Base-by-base conservation (phyloP, 1,140 invertebrate genomes). In the Yoshiicerus persimilis region DNA sequence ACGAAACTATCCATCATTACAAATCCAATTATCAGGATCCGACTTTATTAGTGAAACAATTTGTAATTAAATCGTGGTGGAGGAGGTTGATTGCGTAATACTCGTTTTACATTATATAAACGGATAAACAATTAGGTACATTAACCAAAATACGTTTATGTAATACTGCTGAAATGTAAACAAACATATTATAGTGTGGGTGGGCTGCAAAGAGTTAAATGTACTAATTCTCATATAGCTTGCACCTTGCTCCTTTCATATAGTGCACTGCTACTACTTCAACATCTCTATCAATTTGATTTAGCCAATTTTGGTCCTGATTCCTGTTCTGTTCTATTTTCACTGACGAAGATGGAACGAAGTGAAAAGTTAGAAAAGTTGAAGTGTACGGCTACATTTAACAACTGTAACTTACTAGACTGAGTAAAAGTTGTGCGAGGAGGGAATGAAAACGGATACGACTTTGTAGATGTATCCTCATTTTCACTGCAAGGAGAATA, bases 301-400 rank as follows among this genome's bases (percentile, higher is more conserved):
- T 80, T 80, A 23, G 32, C 75, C 75, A 80, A 36, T 80, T 80
- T 80, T 20, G 23, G 20, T 6, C 38, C 38, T 36, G 75, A 80
- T 80, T 80, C 32, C 32, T n/a, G 13, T 30, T 25, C n/a, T 25
- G 2, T 11, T 30, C 32, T 5, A 10, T 9, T 66, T 23, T 80
- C 9, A n/a, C 38, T 80, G 75, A 80, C 75, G 75, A 80, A 80
- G 75, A 80, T 80, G 75, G 75, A 80, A n/a, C 34, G 75, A n/a
- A 36, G n/a, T 36, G 75, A 38, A 80, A 80, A 80, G 75, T 80
- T 80, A 77, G 27, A 34, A 30, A 30, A 70, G 64, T 70, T 25
- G 25, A 66, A 66, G 64, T 25, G 11, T 16, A 56, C 47, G 47
- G 20, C 47, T 16, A n/a, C n/a, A 56, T 16, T 6, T n/a, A 56